Evolutionary conservation across 2,113 vertebrate species (phyloP).

Genomic region (Crotalus tigris): DNA sequence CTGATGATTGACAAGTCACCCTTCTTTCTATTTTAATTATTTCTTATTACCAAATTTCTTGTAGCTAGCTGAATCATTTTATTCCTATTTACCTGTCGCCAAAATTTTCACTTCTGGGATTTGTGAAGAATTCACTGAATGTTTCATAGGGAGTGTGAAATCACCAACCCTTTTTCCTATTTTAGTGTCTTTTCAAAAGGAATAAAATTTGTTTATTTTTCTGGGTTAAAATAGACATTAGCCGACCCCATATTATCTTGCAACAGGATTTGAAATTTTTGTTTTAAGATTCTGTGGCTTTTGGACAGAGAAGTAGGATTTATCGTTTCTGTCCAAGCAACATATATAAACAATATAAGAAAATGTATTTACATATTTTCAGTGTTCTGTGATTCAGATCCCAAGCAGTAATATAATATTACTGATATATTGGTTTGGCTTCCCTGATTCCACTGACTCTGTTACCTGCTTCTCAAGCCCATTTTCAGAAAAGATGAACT

Average conservation of each 20-base stretch:
- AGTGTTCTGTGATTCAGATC: conserved; percentile 1
- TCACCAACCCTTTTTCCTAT: not conserved
- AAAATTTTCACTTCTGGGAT: not conserved
- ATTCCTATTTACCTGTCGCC: conserved; percentile 1
- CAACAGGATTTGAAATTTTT: not conserved
- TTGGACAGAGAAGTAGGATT: conserved; percentile 7
- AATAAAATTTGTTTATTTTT: not conserved
- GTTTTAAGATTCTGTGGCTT: conserved; percentile 11
- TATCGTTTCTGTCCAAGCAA: not conserved
- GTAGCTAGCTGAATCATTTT: conserved; percentile 16
- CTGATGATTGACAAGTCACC: conserved; percentile 26
- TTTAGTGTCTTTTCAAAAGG: not conserved
- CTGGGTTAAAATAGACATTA: not conserved
- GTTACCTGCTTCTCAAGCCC: conserved; percentile 44
- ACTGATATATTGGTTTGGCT: conserved; percentile 29
- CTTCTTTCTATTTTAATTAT: conserved; percentile 40
- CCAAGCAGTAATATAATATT: conserved; percentile 43
- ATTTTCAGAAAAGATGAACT: conserved; percentile 35
- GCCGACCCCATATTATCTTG: not conserved
- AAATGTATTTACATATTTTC: conserved; percentile 21
- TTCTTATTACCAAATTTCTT: conserved; percentile 35
- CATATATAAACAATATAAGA: conserved; percentile 14
- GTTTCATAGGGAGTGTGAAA: conserved; percentile 1
- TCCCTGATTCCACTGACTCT: conserved; percentile 15
- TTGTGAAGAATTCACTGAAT: not conserved